Evolutionary conservation across 2,113 vertebrate genomes (phyloP), one percentile per base, ranked within the genome.

Genomic region (Chelonoidis abingdonii): DNA sequence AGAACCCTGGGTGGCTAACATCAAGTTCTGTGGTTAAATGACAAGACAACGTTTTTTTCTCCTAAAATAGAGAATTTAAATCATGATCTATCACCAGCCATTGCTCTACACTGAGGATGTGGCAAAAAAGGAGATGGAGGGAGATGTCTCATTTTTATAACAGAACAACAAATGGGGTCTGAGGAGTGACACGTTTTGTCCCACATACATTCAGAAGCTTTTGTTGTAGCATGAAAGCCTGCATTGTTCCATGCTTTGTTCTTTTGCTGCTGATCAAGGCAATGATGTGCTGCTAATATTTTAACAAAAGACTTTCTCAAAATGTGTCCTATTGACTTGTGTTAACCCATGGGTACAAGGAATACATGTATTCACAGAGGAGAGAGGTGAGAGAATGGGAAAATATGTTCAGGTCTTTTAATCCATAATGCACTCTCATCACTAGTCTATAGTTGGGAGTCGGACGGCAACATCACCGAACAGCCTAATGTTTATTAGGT

Each of bases 161-260:
- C 76, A 87, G 92, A 83, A 92, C 52, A 38, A 82, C 91, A 95
- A 94, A 83, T 83, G 80, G 27, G 56, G 44, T 65, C 53, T 91
- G 86, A 65, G 76, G 80, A 97, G 80, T 85, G 90, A 92, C 84
- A 93, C 97, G 27, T 97, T 94, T 93, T 94, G 22, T 92, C 94
- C 94, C 84, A n/a, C 29, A n/a, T 89, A 85, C 59, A 56, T 94
- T 97, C 96, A 87, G 85, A 91, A 80, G 84, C 81, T 97, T 97
- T 95, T 92, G 95, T 93, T 93, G 88, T 85, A 87, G 83, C 93
- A 90, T 96, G 93, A 97, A 97, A 96, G 57, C 82, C 96, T 95
- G 84, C 0, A 0, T 90, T 95, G 62, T 93, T 96, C 72, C 31
- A 44, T 88, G 92, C 80, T 97, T 97, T 93, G 94, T 95, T 95